Evolutionary conservation across 2,797 vertebrate genomes (phyloP).

Genomic region (Nannoperca obscura): DNA sequence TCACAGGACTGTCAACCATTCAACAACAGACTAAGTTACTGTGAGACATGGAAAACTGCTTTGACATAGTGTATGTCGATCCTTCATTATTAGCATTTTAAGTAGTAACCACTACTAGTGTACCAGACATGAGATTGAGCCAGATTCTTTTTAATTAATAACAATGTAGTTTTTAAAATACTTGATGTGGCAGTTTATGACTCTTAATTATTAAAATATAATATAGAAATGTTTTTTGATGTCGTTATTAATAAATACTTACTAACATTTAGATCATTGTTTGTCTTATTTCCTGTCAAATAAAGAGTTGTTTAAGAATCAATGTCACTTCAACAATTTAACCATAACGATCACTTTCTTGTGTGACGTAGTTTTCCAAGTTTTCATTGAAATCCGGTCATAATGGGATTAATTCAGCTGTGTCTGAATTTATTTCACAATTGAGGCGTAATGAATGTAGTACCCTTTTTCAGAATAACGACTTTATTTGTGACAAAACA

Average conservation of each 20-base stretch:
- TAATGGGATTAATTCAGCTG: not conserved
- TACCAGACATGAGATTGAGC: conserved; percentile 10
- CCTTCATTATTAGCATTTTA: conserved; percentile 15
- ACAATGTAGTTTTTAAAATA: conserved; percentile 38
- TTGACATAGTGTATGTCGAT: not conserved
- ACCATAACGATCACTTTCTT: not conserved
- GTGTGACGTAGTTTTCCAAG: not conserved
- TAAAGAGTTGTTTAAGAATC: not conserved
- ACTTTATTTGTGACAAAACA: not conserved
- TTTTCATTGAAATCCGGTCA: not conserved
- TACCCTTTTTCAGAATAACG: not conserved
- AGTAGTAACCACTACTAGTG: conserved; percentile 36
- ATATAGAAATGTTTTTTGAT: conserved; percentile 20
- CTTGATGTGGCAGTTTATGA: conserved; percentile 36
- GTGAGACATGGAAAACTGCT: conserved; percentile 41
- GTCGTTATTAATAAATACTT: conserved; percentile 57
- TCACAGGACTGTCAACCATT: not conserved
- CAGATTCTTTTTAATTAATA: conserved; percentile 7
- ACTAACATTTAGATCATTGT: not conserved
- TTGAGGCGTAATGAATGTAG: not conserved
- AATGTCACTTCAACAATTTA: not conserved
- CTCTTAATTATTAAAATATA: not conserved
- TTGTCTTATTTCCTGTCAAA: conserved; percentile 16
- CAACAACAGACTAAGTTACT: conserved; percentile 16
- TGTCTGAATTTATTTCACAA: not conserved